A percentile compares a stretch with the other conserved stretches of the same genome.
These are phyloP conservation scores for Rhagoletis pomonella DNA, from an alignment of 1,140 invertebrate species.

Conservation along the genomic window DNA sequence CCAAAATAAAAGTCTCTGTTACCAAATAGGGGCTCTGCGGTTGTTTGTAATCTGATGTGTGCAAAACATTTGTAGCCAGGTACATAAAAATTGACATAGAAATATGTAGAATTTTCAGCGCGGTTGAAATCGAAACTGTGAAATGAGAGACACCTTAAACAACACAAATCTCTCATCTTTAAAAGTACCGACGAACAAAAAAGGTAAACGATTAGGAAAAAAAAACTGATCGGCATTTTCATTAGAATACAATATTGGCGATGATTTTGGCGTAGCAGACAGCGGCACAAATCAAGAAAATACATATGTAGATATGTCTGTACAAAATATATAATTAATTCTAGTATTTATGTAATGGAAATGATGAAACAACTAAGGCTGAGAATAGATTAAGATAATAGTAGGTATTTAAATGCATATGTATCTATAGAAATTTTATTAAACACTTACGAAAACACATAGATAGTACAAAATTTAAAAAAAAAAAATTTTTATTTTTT, in stretches of 20 bases:
- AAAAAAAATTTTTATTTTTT: no score
- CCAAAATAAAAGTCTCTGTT: not conserved
- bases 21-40: not conserved
- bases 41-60: not conserved
- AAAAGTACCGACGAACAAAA: not conserved
- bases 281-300: not conserved
- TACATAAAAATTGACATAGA: not conserved
- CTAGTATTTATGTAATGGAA: not conserved
- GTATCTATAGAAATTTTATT: not conserved
- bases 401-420: not conserved
- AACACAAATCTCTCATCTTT: constrained; percentile 7
- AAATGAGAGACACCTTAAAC: constrained; percentile 7
- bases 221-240: not conserved
- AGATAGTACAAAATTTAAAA: no score
- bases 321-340: not conserved
- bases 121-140: not conserved
- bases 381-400: not conserved
- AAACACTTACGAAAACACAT: no score
- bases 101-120: not conserved
- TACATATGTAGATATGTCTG: not conserved
- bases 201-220: constrained; percentile 38
- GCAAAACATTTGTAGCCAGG: no score
- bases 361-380: not conserved
- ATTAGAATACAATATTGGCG: constrained; percentile 5
- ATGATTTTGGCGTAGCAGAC: not conserved